Base-by-base conservation (phyloP, 2,888 invertebrate genomes). In the Thereva unica region DNA sequence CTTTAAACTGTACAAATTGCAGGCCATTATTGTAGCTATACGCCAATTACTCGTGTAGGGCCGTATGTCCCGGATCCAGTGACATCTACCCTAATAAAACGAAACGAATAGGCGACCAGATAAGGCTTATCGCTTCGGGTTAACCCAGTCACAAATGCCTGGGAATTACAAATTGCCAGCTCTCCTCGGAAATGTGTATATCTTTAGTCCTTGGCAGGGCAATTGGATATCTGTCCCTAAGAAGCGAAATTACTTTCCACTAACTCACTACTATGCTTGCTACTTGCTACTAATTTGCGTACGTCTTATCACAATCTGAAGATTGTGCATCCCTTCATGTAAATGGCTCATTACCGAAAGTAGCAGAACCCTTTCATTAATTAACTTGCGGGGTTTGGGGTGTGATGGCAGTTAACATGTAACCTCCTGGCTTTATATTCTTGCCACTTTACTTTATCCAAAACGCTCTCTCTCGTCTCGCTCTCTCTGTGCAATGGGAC, bases 221-320 rank as follows among this genome's bases (percentile, higher is more conserved):
- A 53, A 38, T 53, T n/a, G 6, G 53, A 53, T 37, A n/a, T 40
- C 10, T 52, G 34, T 47, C n/a, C 34, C 38, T 5, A 10, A 6
- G 38, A 10, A 40, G 9, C 40, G 53, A 40, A 53, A 53, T 53
- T 53, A 53, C 38, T 37, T 40, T 53, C 53, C 37, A 53, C 53
- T n/a, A 6, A 23, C 40, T 2, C 55, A 56, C 34, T 9, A 41
- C 40, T 42, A 40, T 49, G 61, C 61, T 50, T 40, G 50, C 61
- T 61, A 61, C 50, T 61, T 61, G 61, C 61, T 61, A 61, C 61
- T 61, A 61, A 61, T 61, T 61, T 61, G 61, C 61, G 61, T 61
- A 61, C 61, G 50, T 61, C 61, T 61, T 61, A 61, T 61, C 61
- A 40, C 61, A 12, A 61, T 61, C 61, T 61, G 50, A 61, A 61